Percentiles rank a stretch among this genome's conserved stretches.
Conservation (phyloP, 2,113 vertebrate species). For the Catharus fuscescens region DNA sequence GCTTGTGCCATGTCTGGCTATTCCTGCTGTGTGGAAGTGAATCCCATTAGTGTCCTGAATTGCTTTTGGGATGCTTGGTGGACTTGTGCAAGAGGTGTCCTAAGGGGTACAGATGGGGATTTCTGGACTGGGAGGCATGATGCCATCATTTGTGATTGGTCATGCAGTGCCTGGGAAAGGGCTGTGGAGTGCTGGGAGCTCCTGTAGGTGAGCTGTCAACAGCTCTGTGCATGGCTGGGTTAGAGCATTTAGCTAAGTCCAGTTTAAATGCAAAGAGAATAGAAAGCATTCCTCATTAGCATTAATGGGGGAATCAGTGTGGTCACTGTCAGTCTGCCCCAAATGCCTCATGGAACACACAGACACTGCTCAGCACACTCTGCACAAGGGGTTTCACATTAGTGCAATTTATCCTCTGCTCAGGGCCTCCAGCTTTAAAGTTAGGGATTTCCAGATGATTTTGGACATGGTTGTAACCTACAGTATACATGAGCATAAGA, state of each 20-base stretch:
- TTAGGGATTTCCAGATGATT: background rate
- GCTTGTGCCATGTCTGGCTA: background rate
- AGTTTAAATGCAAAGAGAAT: background rate
- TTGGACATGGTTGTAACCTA: rapidly evolving
- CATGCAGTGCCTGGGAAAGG: background rate
- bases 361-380: background rate
- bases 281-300: background rate
- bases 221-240: background rate
- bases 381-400: rapidly evolving
- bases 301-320: background rate
- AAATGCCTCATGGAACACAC: rapidly evolving
- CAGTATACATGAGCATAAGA: rapidly evolving
- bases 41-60: background rate
- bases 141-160: background rate
- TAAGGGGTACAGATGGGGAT: background rate
- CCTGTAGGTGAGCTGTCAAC: background rate
- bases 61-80: background rate
- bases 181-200: background rate
- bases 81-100: background rate
- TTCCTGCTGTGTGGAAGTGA: background rate
- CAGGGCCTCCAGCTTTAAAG: background rate
- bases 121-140: background rate
- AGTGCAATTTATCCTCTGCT: background rate
- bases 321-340: background rate
- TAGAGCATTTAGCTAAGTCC: background rate